Base-by-base conservation (phyloP, 2,113 vertebrate species). In the Rhizomys pruinosus region DNA sequence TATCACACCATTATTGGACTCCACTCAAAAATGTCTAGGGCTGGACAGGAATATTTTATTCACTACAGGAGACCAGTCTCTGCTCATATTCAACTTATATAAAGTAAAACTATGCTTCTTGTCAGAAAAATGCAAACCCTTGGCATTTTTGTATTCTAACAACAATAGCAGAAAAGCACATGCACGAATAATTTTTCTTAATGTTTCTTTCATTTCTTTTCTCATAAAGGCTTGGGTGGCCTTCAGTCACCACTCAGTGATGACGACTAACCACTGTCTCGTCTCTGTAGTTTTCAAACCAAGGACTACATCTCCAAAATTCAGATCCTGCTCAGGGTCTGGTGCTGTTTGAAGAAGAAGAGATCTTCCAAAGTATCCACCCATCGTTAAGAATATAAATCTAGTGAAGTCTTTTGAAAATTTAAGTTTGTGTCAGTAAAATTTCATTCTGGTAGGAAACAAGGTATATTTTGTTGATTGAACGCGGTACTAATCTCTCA, bases 1-100 rank as follows among this genome's bases (percentile, higher is more conserved):
- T 95, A 94, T 95, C 96, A 95, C 93, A 90, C 86, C n/a, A 87
- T 88, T 68, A 87, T 69, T 96, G 94, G 96, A 93, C 86, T 94
- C 90, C 8, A 69, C 92, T 94, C 96, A 95, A 73, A 90, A 57
- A 69, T 66, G 57, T n/a, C 82, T 93, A 52, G 84, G 69, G n/a
- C n/a, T 61, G 81, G 77, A 68, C n/a, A 17, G 25, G 59, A 90
- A 79, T 91, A 71, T 59, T 92, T 61, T 76, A 93, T 76, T 94
- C 82, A n/a, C 86, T 87, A 59, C 73, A 89, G 79, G 73, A 89
- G 52, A 63, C 91, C 72, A 91, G 86, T 95, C 84, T n/a, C n/a
- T n/a, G n/a, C n/a, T n/a, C n/a, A 76, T 94, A 66, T 94, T 94
- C 90, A 88, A n/a, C 17, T 79, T 85, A 85, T 59, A 77, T 34